Percentiles rank a stretch among this genome's conserved stretches.
These are phyloP conservation scores for Margarornis squamiger DNA, from an alignment of 2,797 vertebrate genomes.

Conservation along the genomic window DNA sequence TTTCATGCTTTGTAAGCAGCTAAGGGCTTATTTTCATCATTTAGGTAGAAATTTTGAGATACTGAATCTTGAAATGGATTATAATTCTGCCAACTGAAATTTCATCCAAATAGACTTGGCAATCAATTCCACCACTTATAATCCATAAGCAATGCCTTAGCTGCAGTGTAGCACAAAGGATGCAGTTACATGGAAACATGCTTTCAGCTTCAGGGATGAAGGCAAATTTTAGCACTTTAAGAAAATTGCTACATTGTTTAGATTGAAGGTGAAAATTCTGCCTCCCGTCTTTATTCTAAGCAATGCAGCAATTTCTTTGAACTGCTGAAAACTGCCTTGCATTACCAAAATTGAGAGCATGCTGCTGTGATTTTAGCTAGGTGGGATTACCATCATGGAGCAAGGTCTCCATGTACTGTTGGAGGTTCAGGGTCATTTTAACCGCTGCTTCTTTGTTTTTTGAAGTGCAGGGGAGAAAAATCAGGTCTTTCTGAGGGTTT, in stretches of 20 bases:
- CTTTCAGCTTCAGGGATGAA: slow-evolving; percentile 32
- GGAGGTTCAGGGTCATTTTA: background rate
- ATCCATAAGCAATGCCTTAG: background rate
- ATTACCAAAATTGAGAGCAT: background rate
- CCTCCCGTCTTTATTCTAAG: background rate
- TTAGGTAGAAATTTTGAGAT: slow-evolving; percentile 19
- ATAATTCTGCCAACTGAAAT: slow-evolving; percentile 31
- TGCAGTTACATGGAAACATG: background rate
- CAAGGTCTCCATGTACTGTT: background rate
- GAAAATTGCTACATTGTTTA: slow-evolving; percentile 13
- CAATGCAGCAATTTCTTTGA: background rate
- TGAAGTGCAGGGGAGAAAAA: background rate
- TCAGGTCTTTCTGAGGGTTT: background rate
- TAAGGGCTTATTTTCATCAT: background rate
- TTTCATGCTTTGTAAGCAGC: background rate
- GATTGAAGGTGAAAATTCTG: background rate
- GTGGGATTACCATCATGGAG: background rate
- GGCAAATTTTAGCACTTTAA: slow-evolving; percentile 21
- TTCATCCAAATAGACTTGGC: background rate
- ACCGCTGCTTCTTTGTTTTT: background rate
- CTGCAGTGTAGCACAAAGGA: background rate
- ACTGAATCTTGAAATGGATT: slow-evolving; percentile 10
- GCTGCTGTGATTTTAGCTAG: background rate
- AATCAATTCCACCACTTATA: slow-evolving; percentile 33
- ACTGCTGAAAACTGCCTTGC: background rate